These are phyloP conservation scores for Craseonycteris thonglongyai DNA, from an alignment of 2,113 vertebrate genomes.

Conservation along the genomic window DNA sequence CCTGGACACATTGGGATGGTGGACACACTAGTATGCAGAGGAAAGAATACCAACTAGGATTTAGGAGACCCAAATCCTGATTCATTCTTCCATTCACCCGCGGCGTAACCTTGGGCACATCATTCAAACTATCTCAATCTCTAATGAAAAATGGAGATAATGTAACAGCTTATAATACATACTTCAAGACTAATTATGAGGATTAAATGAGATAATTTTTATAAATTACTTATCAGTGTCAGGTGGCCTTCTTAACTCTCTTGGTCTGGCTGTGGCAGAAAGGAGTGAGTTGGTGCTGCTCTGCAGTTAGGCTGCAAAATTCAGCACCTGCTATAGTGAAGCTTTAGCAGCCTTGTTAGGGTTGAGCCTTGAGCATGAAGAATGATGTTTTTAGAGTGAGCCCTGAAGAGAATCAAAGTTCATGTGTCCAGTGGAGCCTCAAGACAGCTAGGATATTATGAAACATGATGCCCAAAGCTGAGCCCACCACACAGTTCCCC, in stretches of 20 bases:
- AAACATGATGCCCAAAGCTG: neutral
- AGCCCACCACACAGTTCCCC: neutral
- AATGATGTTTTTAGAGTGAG: neutral
- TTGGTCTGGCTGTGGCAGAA: neutral
- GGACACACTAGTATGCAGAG: neutral
- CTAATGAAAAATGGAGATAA: neutral
- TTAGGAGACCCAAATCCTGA: neutral
- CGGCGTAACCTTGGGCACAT: neutral
- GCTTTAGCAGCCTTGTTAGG: neutral
- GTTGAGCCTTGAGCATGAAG: neutral
- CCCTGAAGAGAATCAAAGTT: neutral
- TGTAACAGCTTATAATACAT: neutral
- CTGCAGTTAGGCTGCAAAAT: neutral
- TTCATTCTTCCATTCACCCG: neutral
- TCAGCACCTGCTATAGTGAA: neutral
- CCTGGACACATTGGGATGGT: neutral
- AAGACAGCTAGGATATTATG: neutral
- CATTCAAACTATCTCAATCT: neutral
- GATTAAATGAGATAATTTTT: constrained; percentile 14
- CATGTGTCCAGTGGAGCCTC: neutral
- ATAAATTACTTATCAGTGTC: neutral
- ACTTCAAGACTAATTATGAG: neutral
- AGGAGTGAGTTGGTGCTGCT: neutral
- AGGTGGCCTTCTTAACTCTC: neutral
- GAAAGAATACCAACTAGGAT: neutral